These are phyloP conservation scores for Sebastes fasciatus DNA, from an alignment of 2,113 vertebrate genomes.

Conservation along the genomic window DNA sequence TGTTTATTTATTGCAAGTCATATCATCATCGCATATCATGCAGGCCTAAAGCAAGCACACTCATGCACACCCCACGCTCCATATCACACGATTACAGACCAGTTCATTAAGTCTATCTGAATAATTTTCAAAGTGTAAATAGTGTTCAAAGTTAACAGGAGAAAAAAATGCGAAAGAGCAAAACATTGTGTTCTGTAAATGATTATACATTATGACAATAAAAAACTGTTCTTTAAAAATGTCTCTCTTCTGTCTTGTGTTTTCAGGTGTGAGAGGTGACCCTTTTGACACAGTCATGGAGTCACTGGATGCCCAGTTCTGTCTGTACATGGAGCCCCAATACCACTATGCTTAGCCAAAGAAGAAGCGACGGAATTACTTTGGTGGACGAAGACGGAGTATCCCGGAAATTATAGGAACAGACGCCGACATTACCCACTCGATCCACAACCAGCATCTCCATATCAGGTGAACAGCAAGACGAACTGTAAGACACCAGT, in stretches of 20 bases:
- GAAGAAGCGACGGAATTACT: neutral
- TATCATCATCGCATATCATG: too few relatives aligned
- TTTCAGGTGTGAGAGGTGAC: neutral
- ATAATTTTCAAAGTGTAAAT: neutral
- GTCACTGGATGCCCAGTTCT: neutral
- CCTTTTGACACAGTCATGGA: neutral
- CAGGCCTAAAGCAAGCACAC: too few relatives aligned
- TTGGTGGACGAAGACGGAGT: slow-evolving; percentile 18
- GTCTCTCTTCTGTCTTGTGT: neutral
- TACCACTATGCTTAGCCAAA: neutral
- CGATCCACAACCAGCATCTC: slow-evolving; percentile 73
- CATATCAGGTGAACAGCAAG: slow-evolving; percentile 68
- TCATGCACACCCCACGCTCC: too few relatives aligned
- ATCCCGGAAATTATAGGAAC: slow-evolving; percentile 70
- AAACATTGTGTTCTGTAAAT: neutral
- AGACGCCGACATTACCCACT: slow-evolving; percentile 74
- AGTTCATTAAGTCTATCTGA: neutral
- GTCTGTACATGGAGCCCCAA: slow-evolving; percentile 20
- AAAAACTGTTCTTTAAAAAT: neutral
- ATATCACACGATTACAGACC: neutral
- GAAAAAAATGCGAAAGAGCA: neutral
- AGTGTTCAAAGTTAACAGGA: neutral
- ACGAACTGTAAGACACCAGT: slow-evolving; percentile 66
- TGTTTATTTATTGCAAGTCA: too few relatives aligned
- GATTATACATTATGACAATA: neutral